Base-by-base conservation (phyloP, 2,888 invertebrate genomes). In the Drosophila aldrichi region DNA sequence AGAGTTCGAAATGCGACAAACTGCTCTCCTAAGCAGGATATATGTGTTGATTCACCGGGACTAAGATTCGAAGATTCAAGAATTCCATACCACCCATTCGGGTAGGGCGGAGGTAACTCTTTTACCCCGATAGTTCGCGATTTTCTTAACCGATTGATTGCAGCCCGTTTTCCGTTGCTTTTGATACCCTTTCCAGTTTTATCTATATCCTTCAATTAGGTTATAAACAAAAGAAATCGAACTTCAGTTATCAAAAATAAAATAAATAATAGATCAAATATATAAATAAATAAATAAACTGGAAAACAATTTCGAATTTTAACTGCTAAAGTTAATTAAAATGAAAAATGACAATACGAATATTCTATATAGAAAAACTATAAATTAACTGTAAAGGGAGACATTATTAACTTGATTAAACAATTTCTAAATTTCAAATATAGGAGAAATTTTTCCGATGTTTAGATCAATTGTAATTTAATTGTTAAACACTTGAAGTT, bases 1-100 rank as follows among this genome's bases (percentile, higher is more conserved):
- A 94, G 93, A 0, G 95, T 95, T 32, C 97, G 94, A 87, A 94
- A 97, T 0, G 96, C 94, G 41, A 96, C 96, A 36, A 97, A 94
- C 76, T 96, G 95, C 84, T 95, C 94, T 3, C 97, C 97, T 32
- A 97, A 91, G 34, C 95, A 95, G 56, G 95, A 94, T 0, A 96
- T 94, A 65, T 95, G 94, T 8, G 93, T 92, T 0, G 95, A 95
- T 54, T 94, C 93, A 0, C 95, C 94, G 0, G 90, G 82, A 43
- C 92, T 93, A 20, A 97, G 88, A 0, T 95, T 93, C 8, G 93
- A 92, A 4, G 96, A 96, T 90, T 97, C 97, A 0, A 95, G 93
- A 2, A 98, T 91, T 0, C 95, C 95, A 83, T 96, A 97, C 98
- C 98, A 98, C 0, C 98, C 98, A 89, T 98, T 98, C 0, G 98